Percentiles rank a stretch among this genome's conserved stretches.
Conservation (phyloP, 2,888 invertebrate genomes). For the Disparrhopalites patrizii region DNA sequence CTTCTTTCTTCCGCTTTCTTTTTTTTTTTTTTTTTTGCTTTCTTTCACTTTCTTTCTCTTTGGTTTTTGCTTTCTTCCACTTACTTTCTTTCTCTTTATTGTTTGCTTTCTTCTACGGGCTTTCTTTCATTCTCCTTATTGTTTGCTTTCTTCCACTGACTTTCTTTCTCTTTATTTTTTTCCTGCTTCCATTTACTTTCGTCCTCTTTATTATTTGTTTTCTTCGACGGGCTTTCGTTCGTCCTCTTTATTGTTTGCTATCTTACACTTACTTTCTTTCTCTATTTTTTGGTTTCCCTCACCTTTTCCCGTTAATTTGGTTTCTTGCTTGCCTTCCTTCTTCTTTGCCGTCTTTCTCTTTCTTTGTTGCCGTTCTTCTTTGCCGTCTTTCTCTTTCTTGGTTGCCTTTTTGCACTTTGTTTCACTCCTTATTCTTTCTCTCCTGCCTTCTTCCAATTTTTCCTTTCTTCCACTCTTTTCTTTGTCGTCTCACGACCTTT, state of each 20-base stretch:
- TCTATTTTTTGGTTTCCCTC: neutral
- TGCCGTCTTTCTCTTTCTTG: too few species aligned
- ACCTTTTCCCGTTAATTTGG: neutral
- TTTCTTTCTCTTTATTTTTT: neutral
- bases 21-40: too few species aligned
- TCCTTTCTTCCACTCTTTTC: neutral
- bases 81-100: too few species aligned
- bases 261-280: neutral
- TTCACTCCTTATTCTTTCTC: neutral
- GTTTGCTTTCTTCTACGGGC: neutral
- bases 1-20: too few species aligned
- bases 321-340: neutral
- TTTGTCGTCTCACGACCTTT: too few species aligned
- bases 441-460: neutral
- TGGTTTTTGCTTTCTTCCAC: too few species aligned
- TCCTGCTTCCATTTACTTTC: neutral
- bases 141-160: neutral
- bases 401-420: too few species aligned
- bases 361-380: too few species aligned
- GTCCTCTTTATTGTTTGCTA: neutral
- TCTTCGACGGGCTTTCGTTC: neutral
- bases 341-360: too few species aligned
- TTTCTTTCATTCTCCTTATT: neutral
- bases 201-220: neutral
- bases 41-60: too few species aligned